Percentiles rank a stretch among this genome's conserved stretches.
Conservation (phyloP, 2,888 invertebrate species). For the Epirrhoe alternata region DNA sequence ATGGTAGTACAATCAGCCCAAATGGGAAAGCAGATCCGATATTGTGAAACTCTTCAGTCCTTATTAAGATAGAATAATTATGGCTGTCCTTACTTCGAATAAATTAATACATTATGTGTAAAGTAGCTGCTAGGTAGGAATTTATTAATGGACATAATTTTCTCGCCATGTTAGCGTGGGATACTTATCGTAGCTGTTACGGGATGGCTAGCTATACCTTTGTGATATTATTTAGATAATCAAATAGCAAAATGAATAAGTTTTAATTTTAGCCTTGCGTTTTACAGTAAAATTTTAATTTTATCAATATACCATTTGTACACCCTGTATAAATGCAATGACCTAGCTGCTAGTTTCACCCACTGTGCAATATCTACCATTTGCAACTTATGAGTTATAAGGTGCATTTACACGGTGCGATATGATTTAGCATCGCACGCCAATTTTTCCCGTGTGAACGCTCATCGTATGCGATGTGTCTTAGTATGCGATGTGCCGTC, state of each 20-base stretch:
- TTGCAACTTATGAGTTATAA: slow-evolving; percentile 48
- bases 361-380: slow-evolving; percentile 47
- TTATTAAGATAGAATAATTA: slow-evolving; percentile 40
- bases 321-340: background rate
- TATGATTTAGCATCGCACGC: too few species aligned
- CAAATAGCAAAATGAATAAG: too few species aligned
- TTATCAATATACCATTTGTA: too few species aligned
- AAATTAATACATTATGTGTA: slow-evolving; percentile 45
- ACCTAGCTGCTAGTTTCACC: slow-evolving; percentile 1
- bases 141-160: slow-evolving; percentile 12
- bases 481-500: too few species aligned
- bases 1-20: slow-evolving; percentile 35
- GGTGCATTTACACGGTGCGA: too few species aligned
- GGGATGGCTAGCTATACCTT: background rate
- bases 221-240: too few species aligned
- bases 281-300: too few species aligned
- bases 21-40: slow-evolving; percentile 38
- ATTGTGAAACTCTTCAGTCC: slow-evolving; percentile 41
- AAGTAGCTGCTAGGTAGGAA: slow-evolving; percentile 6
- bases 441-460: too few species aligned
- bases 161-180: background rate
- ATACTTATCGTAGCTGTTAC: background rate
- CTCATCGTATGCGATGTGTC: too few species aligned
- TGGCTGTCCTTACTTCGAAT: slow-evolving; percentile 32
- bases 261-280: too few species aligned